phyloP scores from a whole-genome alignment of 2,113 vertebrate species.

The Crotalus horridus region DNA sequence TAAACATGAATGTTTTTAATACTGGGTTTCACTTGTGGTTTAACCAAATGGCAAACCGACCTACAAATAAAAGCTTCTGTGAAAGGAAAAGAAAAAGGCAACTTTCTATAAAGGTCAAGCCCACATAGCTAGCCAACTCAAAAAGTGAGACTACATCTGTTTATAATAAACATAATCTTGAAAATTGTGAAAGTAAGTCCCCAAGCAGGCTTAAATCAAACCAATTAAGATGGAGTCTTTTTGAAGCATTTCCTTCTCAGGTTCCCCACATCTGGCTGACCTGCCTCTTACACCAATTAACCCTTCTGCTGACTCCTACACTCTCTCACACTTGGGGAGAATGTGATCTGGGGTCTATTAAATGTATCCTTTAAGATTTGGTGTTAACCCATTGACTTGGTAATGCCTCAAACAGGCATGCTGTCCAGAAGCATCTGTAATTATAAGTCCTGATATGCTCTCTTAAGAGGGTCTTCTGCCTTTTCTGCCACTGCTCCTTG shows the following conservation, averaged over 20 bases:
- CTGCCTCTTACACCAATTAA: background rate
- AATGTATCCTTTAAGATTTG: background rate
- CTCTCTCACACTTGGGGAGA: background rate
- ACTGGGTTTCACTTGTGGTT: constrained; percentile 42
- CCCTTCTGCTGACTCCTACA: background rate
- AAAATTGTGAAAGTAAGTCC: background rate
- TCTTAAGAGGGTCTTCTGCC: background rate
- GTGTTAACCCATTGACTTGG: background rate
- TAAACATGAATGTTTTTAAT: constrained; percentile 40
- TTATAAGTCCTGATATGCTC: background rate
- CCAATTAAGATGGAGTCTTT: background rate
- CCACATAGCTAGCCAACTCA: background rate
- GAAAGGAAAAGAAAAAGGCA: background rate
- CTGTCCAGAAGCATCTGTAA: background rate
- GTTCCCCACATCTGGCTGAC: background rate
- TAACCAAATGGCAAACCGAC: constrained; percentile 18
- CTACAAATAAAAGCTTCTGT: constrained; percentile 33
- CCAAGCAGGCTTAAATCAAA: background rate
- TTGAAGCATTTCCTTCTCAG: background rate
- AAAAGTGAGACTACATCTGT: background rate
- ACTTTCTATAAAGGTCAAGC: background rate
- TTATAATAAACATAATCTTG: background rate
- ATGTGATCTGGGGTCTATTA: background rate
- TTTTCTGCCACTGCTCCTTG: background rate
- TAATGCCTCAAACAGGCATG: background rate